phyloP scores from a whole-genome alignment of 2,113 vertebrate genomes.

The Penelope pileata region DNA sequence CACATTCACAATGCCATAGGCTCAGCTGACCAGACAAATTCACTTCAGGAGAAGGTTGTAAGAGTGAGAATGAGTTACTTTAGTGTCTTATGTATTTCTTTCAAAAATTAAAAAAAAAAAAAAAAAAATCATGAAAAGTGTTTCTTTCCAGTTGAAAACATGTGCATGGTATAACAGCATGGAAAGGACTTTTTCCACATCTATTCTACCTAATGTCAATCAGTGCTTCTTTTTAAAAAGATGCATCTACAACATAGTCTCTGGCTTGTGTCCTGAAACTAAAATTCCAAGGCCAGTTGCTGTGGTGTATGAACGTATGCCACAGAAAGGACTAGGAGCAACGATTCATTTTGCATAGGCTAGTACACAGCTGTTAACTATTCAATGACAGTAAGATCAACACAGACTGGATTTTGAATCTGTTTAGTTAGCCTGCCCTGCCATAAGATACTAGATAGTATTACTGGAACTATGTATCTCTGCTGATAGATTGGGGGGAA shows the following conservation, averaged over 20 bases:
- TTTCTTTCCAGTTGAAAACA: not conserved
- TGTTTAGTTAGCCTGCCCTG: not conserved
- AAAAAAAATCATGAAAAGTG: not conserved
- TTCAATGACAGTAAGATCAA: not conserved
- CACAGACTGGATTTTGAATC: not conserved
- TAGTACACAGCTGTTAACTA: not conserved
- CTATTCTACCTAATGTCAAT: not conserved
- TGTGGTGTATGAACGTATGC: not conserved
- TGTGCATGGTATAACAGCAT: not conserved
- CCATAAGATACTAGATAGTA: not conserved
- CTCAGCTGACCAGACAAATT: not conserved
- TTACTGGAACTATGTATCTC: not conserved
- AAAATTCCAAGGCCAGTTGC: not conserved
- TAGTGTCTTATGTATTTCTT: not conserved
- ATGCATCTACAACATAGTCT: not conserved
- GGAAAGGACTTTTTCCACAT: not conserved
- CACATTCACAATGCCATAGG: not conserved
- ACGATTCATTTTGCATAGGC: not conserved
- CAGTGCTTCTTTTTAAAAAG: not conserved
- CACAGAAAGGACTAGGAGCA: not conserved
- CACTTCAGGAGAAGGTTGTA: not conserved
- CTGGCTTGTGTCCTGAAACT: not conserved
- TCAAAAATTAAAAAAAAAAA: not conserved
- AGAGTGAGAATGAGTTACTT: not conserved
- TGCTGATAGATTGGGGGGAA: not conserved